Base-by-base conservation (phyloP, 2,113 vertebrate species). In the Xiphophorus couchianus region DNA sequence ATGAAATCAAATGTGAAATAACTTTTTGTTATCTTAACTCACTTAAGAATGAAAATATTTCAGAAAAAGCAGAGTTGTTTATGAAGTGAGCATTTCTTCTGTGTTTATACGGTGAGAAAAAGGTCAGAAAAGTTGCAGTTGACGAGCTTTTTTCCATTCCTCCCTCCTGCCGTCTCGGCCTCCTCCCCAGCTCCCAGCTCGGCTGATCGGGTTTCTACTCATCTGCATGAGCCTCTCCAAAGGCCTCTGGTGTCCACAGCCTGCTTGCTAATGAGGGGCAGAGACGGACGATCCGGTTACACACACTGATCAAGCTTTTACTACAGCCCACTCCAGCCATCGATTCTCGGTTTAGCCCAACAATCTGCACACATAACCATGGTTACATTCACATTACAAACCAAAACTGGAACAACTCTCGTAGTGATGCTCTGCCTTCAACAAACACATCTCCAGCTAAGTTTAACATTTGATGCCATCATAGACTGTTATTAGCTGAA, bases 191-290 rank as follows among this genome's bases (percentile, higher is more conserved):
- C 68, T 69, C 67, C 76, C 75, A 73, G 42, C 73, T 54, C 82
- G 61, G 73, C 88, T 90, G 66, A 87, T 92, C 85, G 5, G 78
- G 88, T 92, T 92, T 87, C 91, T 67, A 29, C 86, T 93, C 91
- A 91, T 93, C 91, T 92, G 89, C 88, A 87, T 91, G 84, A 83
- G 87, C 65, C 83, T 80, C 90, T 78, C 48, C 3, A 27, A 58
- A 89, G 86, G 80, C 83, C 88, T 88, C 89, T 84, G 86, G 90
- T 90, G 82, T 87, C 88, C 90, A 88, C 81, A 78, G 84, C 75
- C 73, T 14, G 29, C 76, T 60, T 74, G 35, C 90, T 92, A 90
- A 93, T 92, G 89, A 91, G 83, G 66, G 78, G 69, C 76, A 79
- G 85, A 86, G 84, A 78, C 30, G 8, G 67, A 78, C 13, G 83